Evolutionary conservation across 1,140 invertebrate species (phyloP).

Genomic region (Bombus breviceps): DNA sequence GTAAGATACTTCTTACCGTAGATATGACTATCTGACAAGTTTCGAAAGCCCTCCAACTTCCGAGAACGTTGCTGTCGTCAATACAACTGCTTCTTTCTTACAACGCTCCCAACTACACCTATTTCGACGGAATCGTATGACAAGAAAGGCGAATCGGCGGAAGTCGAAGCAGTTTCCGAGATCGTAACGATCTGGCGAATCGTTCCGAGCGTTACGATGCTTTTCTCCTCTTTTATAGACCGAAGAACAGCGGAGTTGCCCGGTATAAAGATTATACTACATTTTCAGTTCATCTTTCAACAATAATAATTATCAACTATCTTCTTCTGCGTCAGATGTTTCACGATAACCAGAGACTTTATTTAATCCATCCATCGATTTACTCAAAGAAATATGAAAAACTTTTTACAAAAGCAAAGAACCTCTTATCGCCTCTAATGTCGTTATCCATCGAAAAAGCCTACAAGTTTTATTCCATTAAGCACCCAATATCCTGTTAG

Average conservation of each 20-base stretch:
- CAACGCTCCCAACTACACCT: background rate
- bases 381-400: no score
- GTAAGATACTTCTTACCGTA: background rate
- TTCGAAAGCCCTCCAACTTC: slow-evolving; percentile 32
- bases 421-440: no score
- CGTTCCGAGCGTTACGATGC: background rate
- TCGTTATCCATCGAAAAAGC: background rate
- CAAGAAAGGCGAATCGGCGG: slow-evolving; percentile 7
- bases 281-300: background rate
- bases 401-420: no score
- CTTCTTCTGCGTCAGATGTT: background rate
- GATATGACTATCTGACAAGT: slow-evolving; percentile 38
- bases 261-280: background rate
- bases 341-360: background rate
- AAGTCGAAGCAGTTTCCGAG: background rate
- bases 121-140: background rate
- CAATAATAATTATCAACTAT: background rate
- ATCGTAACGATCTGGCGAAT: slow-evolving; percentile 6
- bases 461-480: background rate
- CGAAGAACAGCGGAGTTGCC: background rate
- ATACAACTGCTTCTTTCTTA: background rate
- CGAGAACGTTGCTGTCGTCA: background rate
- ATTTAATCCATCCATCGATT: background rate
- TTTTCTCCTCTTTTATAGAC: background rate
- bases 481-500: background rate